Base-by-base conservation (phyloP, 2,888 invertebrate genomes). In the Melipona beecheii region DNA sequence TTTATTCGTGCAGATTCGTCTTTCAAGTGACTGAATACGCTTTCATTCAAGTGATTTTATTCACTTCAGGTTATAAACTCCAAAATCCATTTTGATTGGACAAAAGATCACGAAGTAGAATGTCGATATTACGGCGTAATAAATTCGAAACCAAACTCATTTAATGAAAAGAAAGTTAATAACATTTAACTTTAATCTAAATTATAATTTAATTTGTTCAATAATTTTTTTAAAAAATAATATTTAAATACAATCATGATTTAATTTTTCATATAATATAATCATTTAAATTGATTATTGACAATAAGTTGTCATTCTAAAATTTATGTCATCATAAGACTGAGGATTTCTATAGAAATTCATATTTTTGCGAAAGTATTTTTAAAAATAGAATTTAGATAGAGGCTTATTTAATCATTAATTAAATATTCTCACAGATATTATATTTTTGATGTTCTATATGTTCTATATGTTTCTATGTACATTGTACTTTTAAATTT, bases 21-120 rank as follows among this genome's bases (percentile, higher is more conserved):
- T 74, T 87, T 83, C 84, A 81, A 85, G 86, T 78, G 83, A 78
- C 78, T 74, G 79, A 52, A 58, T 71, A 84, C 81, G 79, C 73
- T 83, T 84, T 86, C 75, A 64, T 75, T 80, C n/a, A 56, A 82
- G 86, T 64, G 75, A 82, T 87, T 91, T 90, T 90, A 90, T 91
- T 81, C 87, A 86, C 78, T 69, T 68, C 81, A 65, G 52, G 69
- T 15, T 54, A 62, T 24, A 50, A 86, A 79, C 75, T 13, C n/a
- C n/a, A n/a, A 70, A 21, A 64, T 56, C 56, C 62, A 78, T 62
- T 11, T 62, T 43, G 60, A 60, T 65, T 70, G 81, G 75, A 71
- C 75, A 83, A 82, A 78, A 78, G 75, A 73, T 36, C 49, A 9
- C 4, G 17, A 75, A 81, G 85, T 79, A 85, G 86, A 79, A 60